Evolutionary conservation across 2,797 vertebrate species (phyloP), one percentile per base, ranked within the genome.

Genomic region (Alfaro cultratus): DNA sequence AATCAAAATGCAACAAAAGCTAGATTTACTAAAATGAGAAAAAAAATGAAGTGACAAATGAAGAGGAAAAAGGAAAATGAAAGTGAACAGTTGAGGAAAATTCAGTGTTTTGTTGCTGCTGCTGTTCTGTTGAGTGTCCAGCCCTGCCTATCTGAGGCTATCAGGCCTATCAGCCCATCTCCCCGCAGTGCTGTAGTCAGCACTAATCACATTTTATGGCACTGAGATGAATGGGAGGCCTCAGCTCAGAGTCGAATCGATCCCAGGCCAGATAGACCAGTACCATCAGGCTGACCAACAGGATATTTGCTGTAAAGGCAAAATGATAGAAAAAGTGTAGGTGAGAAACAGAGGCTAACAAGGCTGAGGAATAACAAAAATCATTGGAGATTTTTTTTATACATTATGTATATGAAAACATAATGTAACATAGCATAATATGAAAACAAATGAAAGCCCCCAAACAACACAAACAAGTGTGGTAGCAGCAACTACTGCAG

Each of bases 291-390:
- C 90, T 91, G 86, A 94, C 95, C 96, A 96, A 97, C 97, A 98
- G 98, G 97, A 99, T 98, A 98, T 99, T 99, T 98, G 97, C 97
- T 98, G 97, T 96, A 96, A 93, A 96, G 94, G 95, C 93, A 93
- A 94, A 95, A 95, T 94, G 92, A 92, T 92, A 91, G 91, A 88
- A 88, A 92, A 87, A 83, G 81, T 86, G 89, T 85, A 86, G 80
- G 88, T 79, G 78, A 86, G 84, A 85, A 76, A 80, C 79, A 91
- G 79, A 83, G 80, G 84, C 39, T 49, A 83, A 85, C 81, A 12
- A 34, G 51, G 47, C 81, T 78, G 62, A 51, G 75, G 31, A 81
- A 81, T 81, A 79, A 84, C 80, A 91, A 77, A 87, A 88, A 86
- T 39, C 49, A 84, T 75, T 81, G 84, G 80, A 67, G 64, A 87